phyloP scores from a whole-genome alignment of 2,888 invertebrate species.

The Rapana venosa region DNA sequence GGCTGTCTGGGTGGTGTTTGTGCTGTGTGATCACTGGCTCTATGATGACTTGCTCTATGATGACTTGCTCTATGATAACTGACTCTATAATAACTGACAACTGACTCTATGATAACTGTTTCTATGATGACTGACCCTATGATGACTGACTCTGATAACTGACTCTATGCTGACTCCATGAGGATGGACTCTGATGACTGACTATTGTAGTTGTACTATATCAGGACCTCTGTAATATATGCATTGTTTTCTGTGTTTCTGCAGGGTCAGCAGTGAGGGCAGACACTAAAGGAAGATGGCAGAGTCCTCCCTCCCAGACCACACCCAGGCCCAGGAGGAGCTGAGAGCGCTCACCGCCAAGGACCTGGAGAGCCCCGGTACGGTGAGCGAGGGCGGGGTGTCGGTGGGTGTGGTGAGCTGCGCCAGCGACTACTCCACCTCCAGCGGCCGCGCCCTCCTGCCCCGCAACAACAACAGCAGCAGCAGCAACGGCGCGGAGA shows the following conservation, averaged over 20 bases:
- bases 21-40: too few species aligned
- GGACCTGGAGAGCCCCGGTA: constrained; percentile 60
- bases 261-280: not conserved
- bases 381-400: constrained; percentile 61
- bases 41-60: too few species aligned
- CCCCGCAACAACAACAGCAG: constrained; percentile 51
- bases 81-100: too few species aligned
- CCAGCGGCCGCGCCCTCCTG: constrained; percentile 63
- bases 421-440: constrained; percentile 66
- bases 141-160: too few species aligned
- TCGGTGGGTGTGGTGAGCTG: constrained; percentile 64
- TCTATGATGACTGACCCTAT: too few species aligned
- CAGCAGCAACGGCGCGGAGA: constrained; percentile 43
- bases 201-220: not conserved
- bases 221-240: not conserved
- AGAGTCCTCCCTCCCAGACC: not conserved
- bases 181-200: too few species aligned
- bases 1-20: too few species aligned
- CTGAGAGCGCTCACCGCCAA: not conserved
- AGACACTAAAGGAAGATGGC: not conserved
- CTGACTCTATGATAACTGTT: too few species aligned
- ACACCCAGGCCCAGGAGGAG: not conserved
- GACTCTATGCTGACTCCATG: too few species aligned
- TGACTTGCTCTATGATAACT: too few species aligned
- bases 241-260: not conserved